A percentile compares a stretch with the other conserved stretches of the same genome.
Conservation (phyloP, 2,113 vertebrate species). For the Bungarus multicinctus region DNA sequence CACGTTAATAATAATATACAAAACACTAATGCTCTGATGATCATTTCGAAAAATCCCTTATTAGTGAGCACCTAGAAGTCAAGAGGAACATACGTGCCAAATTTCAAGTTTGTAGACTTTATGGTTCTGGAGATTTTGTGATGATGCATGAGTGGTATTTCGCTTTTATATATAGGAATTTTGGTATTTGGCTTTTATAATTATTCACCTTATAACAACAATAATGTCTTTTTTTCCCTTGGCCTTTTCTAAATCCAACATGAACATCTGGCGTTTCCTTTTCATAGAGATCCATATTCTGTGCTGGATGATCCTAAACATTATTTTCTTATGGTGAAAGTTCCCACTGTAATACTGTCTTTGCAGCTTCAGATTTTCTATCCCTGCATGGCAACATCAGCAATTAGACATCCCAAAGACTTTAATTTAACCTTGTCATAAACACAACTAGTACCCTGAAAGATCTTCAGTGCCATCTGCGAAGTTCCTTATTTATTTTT, state of each 20-base stretch:
- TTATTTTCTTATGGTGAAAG: not conserved
- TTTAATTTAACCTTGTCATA: not conserved
- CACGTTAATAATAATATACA: too few species aligned
- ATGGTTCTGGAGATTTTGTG: too few species aligned
- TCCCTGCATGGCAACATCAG: not conserved
- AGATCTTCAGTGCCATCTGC: not conserved
- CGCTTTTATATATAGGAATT: too few species aligned
- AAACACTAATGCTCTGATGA: too few species aligned
- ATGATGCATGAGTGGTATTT: too few species aligned
- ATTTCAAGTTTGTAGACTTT: too few species aligned
- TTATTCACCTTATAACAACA: not conserved
- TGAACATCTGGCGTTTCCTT: not conserved
- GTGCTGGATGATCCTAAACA: not conserved
- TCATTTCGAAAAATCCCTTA: too few species aligned
- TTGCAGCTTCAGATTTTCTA: not conserved
- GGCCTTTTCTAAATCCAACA: not conserved
- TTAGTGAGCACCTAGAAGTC: too few species aligned
- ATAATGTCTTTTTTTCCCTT: not conserved
- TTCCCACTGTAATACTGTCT: not conserved
- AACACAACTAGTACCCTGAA: not conserved
- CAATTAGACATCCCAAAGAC: not conserved
- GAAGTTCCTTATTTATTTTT: not conserved
- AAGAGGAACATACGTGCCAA: too few species aligned
- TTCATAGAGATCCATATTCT: not conserved
- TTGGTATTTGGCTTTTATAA: not conserved